Evolutionary conservation across 1,140 invertebrate species (phyloP).

Genomic region (Calephelis nemesis): DNA sequence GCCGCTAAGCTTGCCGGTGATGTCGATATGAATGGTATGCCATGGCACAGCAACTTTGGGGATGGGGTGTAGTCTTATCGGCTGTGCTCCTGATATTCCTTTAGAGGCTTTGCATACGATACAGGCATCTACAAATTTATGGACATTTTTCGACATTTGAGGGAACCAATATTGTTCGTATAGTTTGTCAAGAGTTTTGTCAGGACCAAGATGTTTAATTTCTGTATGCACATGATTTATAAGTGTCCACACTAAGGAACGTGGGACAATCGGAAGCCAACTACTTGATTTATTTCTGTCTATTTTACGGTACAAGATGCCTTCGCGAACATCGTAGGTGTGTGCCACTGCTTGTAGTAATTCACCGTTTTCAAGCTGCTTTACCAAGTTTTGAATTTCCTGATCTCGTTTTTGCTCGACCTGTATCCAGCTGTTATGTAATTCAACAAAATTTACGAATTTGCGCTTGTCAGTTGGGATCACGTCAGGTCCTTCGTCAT

Average conservation of each 20-base stretch:
- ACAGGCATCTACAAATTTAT: constrained; percentile 27
- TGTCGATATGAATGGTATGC: constrained; percentile 26
- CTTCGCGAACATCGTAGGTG: constrained; percentile 22
- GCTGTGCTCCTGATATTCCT: constrained; percentile 29
- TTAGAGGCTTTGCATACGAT: constrained; percentile 32
- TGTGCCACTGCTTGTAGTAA: not conserved
- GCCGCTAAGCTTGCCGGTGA: constrained; percentile 22
- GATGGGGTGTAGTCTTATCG: constrained; percentile 24
- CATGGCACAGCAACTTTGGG: constrained; percentile 22
- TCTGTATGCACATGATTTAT: constrained; percentile 30
- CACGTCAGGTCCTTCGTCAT: not conserved
- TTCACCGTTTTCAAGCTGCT: not conserved
- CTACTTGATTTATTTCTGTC: constrained; percentile 18
- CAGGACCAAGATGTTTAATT: constrained; percentile 25
- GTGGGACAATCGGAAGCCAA: constrained; percentile 28
- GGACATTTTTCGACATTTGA: constrained; percentile 29
- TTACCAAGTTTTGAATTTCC: constrained; percentile 6
- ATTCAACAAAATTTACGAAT: constrained; percentile 20
- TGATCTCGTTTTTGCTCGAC: constrained; percentile 21
- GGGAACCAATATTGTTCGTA: constrained; percentile 37
- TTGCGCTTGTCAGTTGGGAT: not conserved
- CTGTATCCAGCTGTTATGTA: constrained; percentile 22
- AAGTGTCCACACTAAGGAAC: constrained; percentile 28
- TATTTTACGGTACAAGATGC: constrained; percentile 28
- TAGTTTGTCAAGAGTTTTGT: constrained; percentile 25